A percentile compares a stretch with the other conserved stretches of the same genome.
phyloP scores from a whole-genome alignment of 2,797 vertebrate genomes.

The Propithecus deckenii region DNA sequence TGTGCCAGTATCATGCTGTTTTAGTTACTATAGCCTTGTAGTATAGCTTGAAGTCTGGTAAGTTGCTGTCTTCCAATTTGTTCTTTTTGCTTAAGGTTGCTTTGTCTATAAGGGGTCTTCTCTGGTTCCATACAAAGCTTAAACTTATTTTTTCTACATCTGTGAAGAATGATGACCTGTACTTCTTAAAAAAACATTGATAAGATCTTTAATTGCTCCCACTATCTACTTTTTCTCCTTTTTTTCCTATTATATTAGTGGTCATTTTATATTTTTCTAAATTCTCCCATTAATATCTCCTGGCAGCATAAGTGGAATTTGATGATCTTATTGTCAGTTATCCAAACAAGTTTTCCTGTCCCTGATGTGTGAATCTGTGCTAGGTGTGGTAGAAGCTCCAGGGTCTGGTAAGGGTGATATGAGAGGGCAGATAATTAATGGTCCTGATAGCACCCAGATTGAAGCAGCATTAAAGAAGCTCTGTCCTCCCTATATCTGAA shows the following conservation, averaged over 20 bases:
- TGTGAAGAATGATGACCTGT: not conserved
- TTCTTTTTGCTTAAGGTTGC: too few species aligned
- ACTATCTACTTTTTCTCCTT: not conserved
- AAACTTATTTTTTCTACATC: too few species aligned
- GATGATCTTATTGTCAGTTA: not conserved
- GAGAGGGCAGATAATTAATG: not conserved
- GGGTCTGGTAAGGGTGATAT: not conserved
- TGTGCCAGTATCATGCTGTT: too few species aligned
- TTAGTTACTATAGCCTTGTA: too few species aligned
- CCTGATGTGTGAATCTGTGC: not conserved
- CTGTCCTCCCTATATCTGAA: not conserved
- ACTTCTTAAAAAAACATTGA: not conserved
- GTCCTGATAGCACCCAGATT: not conserved
- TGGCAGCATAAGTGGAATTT: not conserved
- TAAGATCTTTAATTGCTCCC: not conserved
- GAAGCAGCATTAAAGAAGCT: not conserved
- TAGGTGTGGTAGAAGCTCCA: not conserved
- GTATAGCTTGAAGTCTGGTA: too few species aligned
- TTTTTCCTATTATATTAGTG: not conserved
- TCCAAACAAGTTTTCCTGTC: not conserved
- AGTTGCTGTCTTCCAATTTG: too few species aligned
- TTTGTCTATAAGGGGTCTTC: too few species aligned
- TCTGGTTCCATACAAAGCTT: too few species aligned
- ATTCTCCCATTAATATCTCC: not conserved
- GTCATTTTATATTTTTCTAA: not conserved